These are phyloP conservation scores for Xestia sexstrigata DNA, from an alignment of 2,888 invertebrate genomes.

Conservation along the genomic window DNA sequence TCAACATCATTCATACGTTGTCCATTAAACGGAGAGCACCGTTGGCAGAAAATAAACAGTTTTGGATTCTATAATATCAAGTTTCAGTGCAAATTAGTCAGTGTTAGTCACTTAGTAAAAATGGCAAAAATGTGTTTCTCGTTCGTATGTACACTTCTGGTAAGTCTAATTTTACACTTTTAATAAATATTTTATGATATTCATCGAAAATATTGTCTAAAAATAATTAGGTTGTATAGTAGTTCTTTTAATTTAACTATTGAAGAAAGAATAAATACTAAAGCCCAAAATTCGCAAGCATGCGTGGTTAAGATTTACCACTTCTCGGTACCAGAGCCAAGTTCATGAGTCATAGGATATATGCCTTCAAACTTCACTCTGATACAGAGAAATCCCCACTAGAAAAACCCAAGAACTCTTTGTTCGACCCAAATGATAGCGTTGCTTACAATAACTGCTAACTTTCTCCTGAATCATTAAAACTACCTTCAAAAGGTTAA, in stretches of 20 bases:
- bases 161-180: constrained; percentile 21
- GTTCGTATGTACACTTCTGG: constrained; percentile 12
- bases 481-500: neutral
- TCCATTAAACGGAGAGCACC: constrained; percentile 1
- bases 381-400: neutral
- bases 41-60: neutral
- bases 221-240: neutral
- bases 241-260: neutral
- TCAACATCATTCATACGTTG: neutral
- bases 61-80: neutral
- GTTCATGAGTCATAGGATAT: neutral
- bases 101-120: neutral
- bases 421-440: neutral
- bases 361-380: neutral
- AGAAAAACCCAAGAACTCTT: constrained; percentile 13
- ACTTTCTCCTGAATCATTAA: neutral
- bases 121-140: constrained; percentile 24
- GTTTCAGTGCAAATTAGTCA: neutral
- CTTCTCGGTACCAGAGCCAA: no score
- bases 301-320: neutral
- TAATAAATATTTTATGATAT: no score
- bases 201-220: neutral
- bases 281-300: neutral
- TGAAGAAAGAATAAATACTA: neutral
- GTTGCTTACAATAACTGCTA: neutral